phyloP scores from a whole-genome alignment of 2,113 vertebrate genomes.

The Colaptes auratus region DNA sequence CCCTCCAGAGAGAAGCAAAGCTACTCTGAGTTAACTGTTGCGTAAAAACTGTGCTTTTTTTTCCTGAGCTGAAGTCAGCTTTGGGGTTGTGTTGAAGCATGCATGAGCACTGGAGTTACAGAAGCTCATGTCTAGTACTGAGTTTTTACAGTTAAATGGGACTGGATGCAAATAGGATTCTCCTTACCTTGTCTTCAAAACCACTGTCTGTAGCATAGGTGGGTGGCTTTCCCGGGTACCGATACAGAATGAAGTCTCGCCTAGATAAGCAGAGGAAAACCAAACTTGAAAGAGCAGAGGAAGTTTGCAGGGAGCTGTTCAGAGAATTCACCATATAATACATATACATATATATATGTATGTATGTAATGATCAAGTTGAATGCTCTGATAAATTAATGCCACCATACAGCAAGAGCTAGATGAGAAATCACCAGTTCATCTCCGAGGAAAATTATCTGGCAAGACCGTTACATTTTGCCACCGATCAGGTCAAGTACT shows the following conservation, averaged over 20 bases:
- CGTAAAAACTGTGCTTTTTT: not conserved
- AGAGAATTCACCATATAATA: not conserved
- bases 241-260: constrained; percentile 90
- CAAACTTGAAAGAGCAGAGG: not conserved
- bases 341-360: too few species aligned
- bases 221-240: constrained; percentile 90
- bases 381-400: not conserved
- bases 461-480: not conserved
- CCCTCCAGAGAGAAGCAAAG: not conserved
- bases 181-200: constrained; percentile 86
- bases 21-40: not conserved
- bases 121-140: not conserved
- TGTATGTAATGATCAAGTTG: not conserved
- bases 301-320: not conserved
- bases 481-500: not conserved
- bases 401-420: not conserved
- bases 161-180: not conserved
- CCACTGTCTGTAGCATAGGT: constrained; percentile 84
- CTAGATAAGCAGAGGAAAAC: constrained; percentile 68
- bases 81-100: not conserved
- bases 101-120: not conserved
- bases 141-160: not conserved
- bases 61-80: not conserved
- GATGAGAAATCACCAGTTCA: not conserved
- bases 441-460: not conserved